Evolutionary conservation across 1,140 invertebrate genomes (phyloP).

Genomic region (Eupeodes corollae): DNA sequence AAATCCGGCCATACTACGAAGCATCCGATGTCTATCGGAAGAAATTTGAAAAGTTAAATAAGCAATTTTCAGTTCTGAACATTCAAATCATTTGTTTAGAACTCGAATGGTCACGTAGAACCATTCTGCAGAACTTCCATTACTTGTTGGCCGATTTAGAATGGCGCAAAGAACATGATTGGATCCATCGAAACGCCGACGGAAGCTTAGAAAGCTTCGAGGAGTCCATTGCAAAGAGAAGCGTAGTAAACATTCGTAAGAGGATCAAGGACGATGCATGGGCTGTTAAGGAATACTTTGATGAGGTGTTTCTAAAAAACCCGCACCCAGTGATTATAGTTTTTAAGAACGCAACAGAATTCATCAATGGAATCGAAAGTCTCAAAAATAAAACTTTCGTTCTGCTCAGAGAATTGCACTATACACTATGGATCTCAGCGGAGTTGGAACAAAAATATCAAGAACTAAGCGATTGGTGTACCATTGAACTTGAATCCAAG

Average conservation of each 20-base stretch:
- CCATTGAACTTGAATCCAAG: conserved; percentile 22
- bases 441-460: conserved; percentile 24
- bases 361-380: conserved; percentile 21
- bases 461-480: conserved; percentile 27
- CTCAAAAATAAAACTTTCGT: conserved; percentile 32
- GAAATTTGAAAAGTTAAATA: conserved; percentile 21
- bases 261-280: conserved; percentile 32
- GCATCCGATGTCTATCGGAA: conserved; percentile 22
- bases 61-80: conserved; percentile 24
- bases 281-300: conserved; percentile 30
- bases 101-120: conserved; percentile 28
- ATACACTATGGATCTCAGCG: conserved; percentile 23
- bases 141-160: conserved; percentile 30
- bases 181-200: conserved; percentile 20
- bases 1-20: conserved; percentile 30
- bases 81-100: conserved; percentile 35
- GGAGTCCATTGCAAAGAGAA: conserved; percentile 25
- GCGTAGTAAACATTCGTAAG: conserved; percentile 24
- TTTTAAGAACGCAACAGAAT: conserved; percentile 21
- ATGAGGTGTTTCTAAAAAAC: conserved; percentile 24
- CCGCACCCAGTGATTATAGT: conserved; percentile 25
- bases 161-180: conserved; percentile 28
- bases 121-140: conserved; percentile 34
- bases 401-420: conserved; percentile 28
- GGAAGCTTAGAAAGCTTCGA: conserved; percentile 18